Evolutionary conservation across 2,888 invertebrate species (phyloP), one percentile per base, ranked within the genome.

Genomic region (Drosophila picticornis): DNA sequence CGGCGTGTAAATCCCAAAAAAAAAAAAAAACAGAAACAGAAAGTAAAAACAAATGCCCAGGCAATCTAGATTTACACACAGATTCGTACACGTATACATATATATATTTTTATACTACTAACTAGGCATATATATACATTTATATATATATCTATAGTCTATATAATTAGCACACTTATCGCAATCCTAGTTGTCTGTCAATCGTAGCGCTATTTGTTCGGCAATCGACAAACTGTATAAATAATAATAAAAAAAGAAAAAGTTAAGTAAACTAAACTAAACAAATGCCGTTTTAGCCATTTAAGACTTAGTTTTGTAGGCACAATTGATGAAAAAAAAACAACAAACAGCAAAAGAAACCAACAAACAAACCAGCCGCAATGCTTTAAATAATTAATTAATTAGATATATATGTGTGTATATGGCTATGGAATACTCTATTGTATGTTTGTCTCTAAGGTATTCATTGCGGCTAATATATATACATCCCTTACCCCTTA

Each of bases 91-190:
- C 36, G 19, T 11, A 36, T 36, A 55, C 34, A 55, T 46, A 27
- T 46, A 27, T 58, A 84, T 87, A 87, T 84, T 83, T 84, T 85
- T 84, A 70, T 84, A 84, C 83, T 75, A 77, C 68, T 59, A 59
- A 27, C 22, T 77, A 77, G 48, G 40, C 50, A 51, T 63, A 68
- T 34, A 32, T 50, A 68, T 60, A 29, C 7, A 6, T 29, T 52
- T 56, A 34, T 34, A 4, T 34, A 50, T 36, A 27, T 65, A 48
- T 52, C 52, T 29, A 57, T 67, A 80, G 75, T 56, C 48, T 60
- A 66, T 43, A 34, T 43, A 55, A 27, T 38, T 72, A 72, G 69
- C 72, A 75, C 60, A 71, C 43, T 59, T 46, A 71, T 69, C 68
- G 80, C 78, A 80, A 78, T 78, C 68, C 67, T 80, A 80, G 72